Percentiles rank a stretch among this genome's conserved stretches.
Evolutionary conservation across 2,888 invertebrate genomes (phyloP).

Genomic region (Epinotia nisella): DNA sequence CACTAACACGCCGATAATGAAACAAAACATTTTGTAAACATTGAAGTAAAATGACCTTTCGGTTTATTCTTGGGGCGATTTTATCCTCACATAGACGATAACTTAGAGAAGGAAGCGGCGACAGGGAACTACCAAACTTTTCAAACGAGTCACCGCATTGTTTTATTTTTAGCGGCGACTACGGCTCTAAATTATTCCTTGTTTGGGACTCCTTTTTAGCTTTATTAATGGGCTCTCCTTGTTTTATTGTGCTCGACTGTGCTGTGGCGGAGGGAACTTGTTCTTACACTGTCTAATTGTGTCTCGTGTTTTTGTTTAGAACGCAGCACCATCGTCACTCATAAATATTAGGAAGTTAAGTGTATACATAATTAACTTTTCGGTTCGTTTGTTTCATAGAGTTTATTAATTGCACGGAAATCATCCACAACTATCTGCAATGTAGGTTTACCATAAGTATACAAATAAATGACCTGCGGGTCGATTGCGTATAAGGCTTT

Average conservation of each 20-base stretch:
- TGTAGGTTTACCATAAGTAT: too few relatives aligned
- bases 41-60: background rate
- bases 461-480: too few relatives aligned
- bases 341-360: background rate
- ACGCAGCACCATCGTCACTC: background rate
- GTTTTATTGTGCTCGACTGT: conserved; percentile 33
- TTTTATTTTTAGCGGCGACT: conserved; percentile 33
- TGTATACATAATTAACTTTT: background rate
- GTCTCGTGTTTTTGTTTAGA: conserved; percentile 5
- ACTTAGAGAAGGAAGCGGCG: conserved; percentile 12
- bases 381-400: background rate
- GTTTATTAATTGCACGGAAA: background rate
- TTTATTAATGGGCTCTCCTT: conserved; percentile 31
- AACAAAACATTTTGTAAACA: background rate
- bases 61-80: background rate
- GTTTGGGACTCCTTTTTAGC: conserved; percentile 31
- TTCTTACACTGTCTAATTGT: conserved; percentile 23
- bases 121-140: conserved; percentile 18
- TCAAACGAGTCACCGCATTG: conserved; percentile 25
- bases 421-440: too few relatives aligned
- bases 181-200: conserved; percentile 38
- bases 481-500: too few relatives aligned
- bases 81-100: background rate
- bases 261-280: conserved; percentile 2
- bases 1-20: background rate